phyloP scores from a whole-genome alignment of 2,797 vertebrate genomes.

The Typhlichthys subterraneus region DNA sequence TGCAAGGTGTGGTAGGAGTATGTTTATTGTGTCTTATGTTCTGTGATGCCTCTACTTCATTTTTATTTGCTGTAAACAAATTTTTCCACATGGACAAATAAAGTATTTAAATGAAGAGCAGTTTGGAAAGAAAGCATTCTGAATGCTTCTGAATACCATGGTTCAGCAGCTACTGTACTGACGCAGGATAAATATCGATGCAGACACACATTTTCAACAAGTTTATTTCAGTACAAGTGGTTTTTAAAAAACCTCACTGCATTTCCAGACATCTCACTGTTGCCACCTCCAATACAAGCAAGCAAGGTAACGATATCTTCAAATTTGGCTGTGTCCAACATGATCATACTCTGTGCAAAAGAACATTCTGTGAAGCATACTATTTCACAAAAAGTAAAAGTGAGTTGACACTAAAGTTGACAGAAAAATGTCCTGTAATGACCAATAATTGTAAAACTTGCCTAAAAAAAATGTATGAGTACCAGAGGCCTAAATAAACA shows the following conservation, averaged over 20 bases:
- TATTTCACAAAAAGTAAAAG: conserved; percentile 52
- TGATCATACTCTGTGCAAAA: conserved; percentile 56
- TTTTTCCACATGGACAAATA: too few species aligned
- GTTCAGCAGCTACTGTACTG: too few species aligned
- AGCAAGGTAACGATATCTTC: conserved; percentile 66
- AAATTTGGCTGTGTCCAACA: conserved; percentile 56
- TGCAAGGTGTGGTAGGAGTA: background rate
- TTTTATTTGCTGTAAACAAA: too few species aligned
- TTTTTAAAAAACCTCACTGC: conserved; percentile 73
- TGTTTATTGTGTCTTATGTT: too few species aligned
- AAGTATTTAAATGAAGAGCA: too few species aligned
- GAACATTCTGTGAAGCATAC: conserved; percentile 57
- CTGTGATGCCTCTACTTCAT: too few species aligned
- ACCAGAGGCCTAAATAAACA: conserved; percentile 1
- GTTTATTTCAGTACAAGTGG: conserved; percentile 81
- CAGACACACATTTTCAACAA: conserved; percentile 56
- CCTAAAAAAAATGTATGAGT: conserved; percentile 45
- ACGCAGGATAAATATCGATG: background rate
- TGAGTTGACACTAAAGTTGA: conserved; percentile 59
- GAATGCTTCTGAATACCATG: too few species aligned
- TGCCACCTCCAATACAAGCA: conserved; percentile 64
- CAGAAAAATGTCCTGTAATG: conserved; percentile 55
- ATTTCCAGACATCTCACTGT: conserved; percentile 63
- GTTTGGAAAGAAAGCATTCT: too few species aligned
- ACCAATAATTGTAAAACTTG: conserved; percentile 62